Evolutionary conservation across 2,797 vertebrate genomes (phyloP).

Genomic region (Alauda arvensis): DNA sequence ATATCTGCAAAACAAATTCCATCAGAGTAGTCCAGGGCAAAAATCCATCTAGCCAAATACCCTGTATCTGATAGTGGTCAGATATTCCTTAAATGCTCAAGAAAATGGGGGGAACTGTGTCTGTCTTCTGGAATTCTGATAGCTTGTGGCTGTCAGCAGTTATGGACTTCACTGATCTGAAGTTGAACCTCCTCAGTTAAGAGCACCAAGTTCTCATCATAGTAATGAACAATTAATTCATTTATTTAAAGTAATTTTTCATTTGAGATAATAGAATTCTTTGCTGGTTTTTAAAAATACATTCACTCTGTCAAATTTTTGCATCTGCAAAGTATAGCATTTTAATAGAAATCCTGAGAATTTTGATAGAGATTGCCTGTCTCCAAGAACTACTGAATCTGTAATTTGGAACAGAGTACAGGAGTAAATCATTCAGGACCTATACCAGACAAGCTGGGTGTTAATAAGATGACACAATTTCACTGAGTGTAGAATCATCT

Average conservation of each 20-base stretch:
- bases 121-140: neutral
- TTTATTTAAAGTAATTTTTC: neutral
- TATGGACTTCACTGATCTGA: neutral
- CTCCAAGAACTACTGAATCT: neutral
- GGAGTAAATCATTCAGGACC: conserved; percentile 23
- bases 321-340: neutral
- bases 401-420: neutral
- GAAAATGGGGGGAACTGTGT: neutral
- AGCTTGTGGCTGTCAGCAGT: neutral
- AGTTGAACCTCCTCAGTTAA: neutral
- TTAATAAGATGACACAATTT: conserved; percentile 42
- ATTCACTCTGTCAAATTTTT: neutral
- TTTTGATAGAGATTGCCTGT: neutral
- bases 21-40: neutral
- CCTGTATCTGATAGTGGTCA: neutral
- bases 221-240: neutral
- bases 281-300: neutral
- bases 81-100: neutral
- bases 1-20: neutral
- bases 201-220: neutral
- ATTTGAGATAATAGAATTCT: neutral
- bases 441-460: conserved; percentile 4
- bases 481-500: conserved; percentile 12
- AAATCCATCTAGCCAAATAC: neutral
- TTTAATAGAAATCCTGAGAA: neutral